A percentile compares a stretch with the other conserved stretches of the same genome.
Evolutionary conservation across 2,797 vertebrate species (phyloP).

Genomic region (Cheracebus regulus): DNA sequence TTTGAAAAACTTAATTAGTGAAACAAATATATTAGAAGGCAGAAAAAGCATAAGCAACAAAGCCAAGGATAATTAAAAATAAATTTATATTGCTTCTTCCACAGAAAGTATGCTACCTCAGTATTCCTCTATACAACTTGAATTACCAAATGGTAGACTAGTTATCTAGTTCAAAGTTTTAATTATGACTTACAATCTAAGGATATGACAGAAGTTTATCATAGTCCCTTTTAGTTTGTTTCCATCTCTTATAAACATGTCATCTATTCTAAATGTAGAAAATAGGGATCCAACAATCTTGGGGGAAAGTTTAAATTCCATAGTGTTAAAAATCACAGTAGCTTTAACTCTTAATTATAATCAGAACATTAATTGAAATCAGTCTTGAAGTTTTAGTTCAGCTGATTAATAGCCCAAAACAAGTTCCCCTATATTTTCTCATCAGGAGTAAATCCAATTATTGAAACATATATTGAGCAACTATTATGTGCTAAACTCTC

Average conservation of each 20-base stretch:
- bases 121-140: conserved; percentile 64
- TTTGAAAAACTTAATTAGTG: conserved; percentile 41
- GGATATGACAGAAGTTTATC: conserved; percentile 67
- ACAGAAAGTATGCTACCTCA: conserved; percentile 38
- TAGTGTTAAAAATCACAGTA: background rate
- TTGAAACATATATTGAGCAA: background rate
- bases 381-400: conserved; percentile 9
- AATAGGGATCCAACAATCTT: background rate
- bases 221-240: conserved; percentile 2
- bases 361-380: background rate
- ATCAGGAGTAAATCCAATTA: background rate
- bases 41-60: conserved; percentile 33
- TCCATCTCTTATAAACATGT: background rate
- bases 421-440: background rate
- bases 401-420: background rate
- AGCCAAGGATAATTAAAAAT: conserved; percentile 51
- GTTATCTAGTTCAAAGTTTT: conserved; percentile 72
- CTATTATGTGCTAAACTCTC: background rate
- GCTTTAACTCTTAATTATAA: conserved; percentile 23
- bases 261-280: background rate
- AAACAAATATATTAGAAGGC: conserved; percentile 9
- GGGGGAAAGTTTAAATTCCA: background rate
- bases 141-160: conserved; percentile 65
- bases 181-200: conserved; percentile 72
- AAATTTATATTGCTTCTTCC: conserved; percentile 46